Base-by-base conservation (phyloP, 2,113 vertebrate genomes). In the Cryptoleucopteryx plumbea region DNA sequence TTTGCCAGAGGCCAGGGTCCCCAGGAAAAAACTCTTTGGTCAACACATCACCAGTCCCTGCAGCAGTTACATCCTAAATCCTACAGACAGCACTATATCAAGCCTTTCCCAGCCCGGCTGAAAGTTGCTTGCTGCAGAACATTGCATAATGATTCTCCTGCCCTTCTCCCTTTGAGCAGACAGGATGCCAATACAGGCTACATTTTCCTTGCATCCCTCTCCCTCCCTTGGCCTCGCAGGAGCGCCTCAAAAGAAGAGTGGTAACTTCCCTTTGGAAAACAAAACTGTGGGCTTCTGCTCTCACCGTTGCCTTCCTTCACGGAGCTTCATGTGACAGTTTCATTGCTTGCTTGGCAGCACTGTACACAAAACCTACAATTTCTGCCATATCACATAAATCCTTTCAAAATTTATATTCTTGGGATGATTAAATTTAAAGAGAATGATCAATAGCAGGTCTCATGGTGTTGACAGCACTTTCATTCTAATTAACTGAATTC, bases 401-500 rank as follows among this genome's bases (percentile, higher is more conserved):
- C 59, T 58, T 14, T 87, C 61, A 70, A 52, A 70, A 61, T 93
- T 95, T 93, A 86, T 95, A 47, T 75, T 94, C 94, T 75, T 77
- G 78, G 92, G 84, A 83, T 85, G 61, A 87, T 87, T 90, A 94
- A 74, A 95, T 95, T 91, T 94, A 93, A 94, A 93, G 82, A 95
- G 90, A 95, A 94, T 40, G 23, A 96, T 93, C 91, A 96, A 95
- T 75, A 96, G 93, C 68, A 93, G 85, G 79, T 94, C 52, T 72
- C 65, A 75, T n/a, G 78, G 66, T 94, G 71, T 45, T 90, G 81
- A 94, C 86, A 86, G 90, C 77, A 91, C 83, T 91, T 96, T 81
- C 66, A 84, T 87, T 97, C 81, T 94, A 96, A 96, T 93, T 90
- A 95, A 97, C n/a, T 94, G 66, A 94, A 87, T 84, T 95, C 58